Conservation (phyloP, 2,113 vertebrate genomes). For the Echinops telfairi region DNA sequence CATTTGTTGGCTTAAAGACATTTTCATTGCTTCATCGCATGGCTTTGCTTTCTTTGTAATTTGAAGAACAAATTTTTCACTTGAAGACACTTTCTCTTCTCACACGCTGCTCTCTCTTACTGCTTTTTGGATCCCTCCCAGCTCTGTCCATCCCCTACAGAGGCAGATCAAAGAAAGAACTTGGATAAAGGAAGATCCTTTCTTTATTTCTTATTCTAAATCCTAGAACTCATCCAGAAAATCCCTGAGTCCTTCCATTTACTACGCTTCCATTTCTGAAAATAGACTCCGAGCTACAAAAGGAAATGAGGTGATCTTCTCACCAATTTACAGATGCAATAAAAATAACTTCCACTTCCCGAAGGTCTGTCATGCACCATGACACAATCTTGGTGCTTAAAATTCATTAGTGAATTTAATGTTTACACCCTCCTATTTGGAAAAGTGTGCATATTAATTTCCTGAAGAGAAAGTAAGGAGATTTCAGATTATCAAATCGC, state of each 20-base stretch:
- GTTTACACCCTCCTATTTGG: background rate
- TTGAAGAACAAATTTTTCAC: slow-evolving; percentile 47
- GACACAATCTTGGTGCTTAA: slow-evolving; percentile 15
- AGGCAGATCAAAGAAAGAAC: background rate
- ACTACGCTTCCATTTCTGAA: slow-evolving; percentile 9
- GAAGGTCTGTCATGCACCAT: background rate
- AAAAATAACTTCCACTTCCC: background rate
- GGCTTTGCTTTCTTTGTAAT: background rate
- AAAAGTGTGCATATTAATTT: background rate
- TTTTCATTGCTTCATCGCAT: slow-evolving; percentile 31
- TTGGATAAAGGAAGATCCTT: background rate
- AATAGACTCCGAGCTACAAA: background rate
- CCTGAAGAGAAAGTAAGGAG: background rate
- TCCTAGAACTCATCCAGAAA: background rate
- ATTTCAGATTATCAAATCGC: background rate
- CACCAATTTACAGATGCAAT: background rate
- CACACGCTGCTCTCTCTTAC: background rate
- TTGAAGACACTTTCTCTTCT: slow-evolving; percentile 13
- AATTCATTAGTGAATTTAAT: slow-evolving; percentile 24
- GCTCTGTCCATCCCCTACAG: background rate
- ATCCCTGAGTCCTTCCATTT: background rate
- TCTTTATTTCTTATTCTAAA: slow-evolving; percentile 46
- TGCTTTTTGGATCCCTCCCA: background rate
- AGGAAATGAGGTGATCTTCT: background rate
- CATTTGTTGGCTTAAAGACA: slow-evolving; percentile 66